Conservation (phyloP, 2,113 vertebrate species). For the Myiopsitta monachus region DNA sequence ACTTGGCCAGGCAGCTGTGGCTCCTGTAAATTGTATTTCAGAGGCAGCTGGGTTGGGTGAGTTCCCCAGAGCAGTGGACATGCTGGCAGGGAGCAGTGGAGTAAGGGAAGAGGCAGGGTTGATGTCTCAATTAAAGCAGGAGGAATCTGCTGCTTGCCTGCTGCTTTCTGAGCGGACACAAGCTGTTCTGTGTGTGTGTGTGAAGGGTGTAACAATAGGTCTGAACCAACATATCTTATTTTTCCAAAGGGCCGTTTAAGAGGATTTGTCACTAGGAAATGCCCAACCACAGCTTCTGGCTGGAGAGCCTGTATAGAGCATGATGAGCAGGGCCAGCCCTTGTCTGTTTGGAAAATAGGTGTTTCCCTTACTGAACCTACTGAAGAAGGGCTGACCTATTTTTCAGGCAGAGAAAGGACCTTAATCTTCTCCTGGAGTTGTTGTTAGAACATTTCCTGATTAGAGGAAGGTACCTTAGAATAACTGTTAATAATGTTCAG, state of each 20-base stretch:
- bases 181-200: neutral
- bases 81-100: neutral
- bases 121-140: neutral
- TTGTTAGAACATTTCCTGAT: slow-evolving; percentile 32
- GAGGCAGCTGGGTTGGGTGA: neutral
- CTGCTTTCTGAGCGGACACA: neutral
- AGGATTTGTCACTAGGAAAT: neutral
- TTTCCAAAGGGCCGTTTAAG: neutral
- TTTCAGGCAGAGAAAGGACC: neutral
- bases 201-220: neutral
- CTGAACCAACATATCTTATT: neutral
- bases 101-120: neutral
- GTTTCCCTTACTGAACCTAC: neutral
- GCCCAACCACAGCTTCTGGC: neutral
- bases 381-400: neutral
- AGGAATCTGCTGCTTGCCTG: neutral
- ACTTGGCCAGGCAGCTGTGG: neutral
- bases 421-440: neutral
- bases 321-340: neutral
- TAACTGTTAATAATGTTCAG: slow-evolving; percentile 26
- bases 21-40: neutral
- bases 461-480: neutral
- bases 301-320: neutral
- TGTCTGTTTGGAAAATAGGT: neutral
- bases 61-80: neutral